Percentiles rank a stretch among this genome's conserved stretches.
Evolutionary conservation across 2,888 invertebrate genomes (phyloP).

Genomic region (Creontiades dilutus): DNA sequence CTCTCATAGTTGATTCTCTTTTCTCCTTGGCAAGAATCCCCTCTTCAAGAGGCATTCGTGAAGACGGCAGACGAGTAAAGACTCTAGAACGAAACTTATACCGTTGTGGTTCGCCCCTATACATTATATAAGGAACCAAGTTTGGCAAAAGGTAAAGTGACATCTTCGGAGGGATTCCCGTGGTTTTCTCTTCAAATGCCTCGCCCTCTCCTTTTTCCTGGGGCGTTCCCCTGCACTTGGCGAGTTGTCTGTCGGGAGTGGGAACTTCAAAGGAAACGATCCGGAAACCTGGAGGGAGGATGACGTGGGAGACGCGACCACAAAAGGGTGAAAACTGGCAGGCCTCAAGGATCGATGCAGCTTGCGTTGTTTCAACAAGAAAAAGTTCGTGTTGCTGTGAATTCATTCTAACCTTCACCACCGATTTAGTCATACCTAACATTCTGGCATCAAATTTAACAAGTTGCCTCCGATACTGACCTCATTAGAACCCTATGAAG

Average conservation of each 20-base stretch:
- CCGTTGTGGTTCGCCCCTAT: constrained; percentile 5
- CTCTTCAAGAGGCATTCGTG: constrained; percentile 33
- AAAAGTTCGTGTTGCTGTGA: neutral
- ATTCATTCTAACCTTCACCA: no score
- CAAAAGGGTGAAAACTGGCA: constrained; percentile 28
- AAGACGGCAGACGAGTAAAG: constrained; percentile 21
- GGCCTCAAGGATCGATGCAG: constrained; percentile 18
- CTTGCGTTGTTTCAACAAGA: neutral
- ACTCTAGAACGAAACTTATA: constrained; percentile 36
- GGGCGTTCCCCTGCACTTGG: neutral
- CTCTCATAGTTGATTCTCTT: constrained; percentile 57
- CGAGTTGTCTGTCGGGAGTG: neutral
- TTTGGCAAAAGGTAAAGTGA: constrained; percentile 61
- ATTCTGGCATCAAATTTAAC: no score
- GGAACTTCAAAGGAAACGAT: constrained; percentile 60
- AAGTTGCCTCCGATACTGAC: no score
- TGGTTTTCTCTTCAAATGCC: constrained; percentile 34
- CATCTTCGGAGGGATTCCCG: constrained; percentile 46
- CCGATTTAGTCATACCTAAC: no score
- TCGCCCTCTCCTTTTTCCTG: neutral
- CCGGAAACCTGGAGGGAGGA: constrained; percentile 37
- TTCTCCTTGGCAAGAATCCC: constrained; percentile 52
- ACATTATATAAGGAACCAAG: constrained; percentile 38
- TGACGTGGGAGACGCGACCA: neutral
- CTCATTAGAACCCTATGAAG: no score